A percentile compares a stretch with the other conserved stretches of the same genome.
These are phyloP conservation scores for Barnardius zonarius DNA, from an alignment of 2,113 vertebrate species.

Conservation along the genomic window DNA sequence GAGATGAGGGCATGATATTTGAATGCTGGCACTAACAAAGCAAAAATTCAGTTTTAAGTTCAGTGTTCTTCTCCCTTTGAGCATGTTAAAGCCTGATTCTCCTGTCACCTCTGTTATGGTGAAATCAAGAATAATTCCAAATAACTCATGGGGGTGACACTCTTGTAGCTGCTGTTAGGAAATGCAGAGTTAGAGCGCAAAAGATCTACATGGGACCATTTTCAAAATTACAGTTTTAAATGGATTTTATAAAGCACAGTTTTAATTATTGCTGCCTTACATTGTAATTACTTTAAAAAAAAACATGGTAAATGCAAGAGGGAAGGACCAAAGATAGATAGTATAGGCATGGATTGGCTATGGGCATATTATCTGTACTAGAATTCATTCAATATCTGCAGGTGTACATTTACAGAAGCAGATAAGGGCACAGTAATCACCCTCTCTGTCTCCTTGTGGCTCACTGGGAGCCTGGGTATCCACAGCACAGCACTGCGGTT, in stretches of 20 bases:
- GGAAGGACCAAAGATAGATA: background rate
- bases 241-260: background rate
- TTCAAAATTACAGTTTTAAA: background rate
- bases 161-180: background rate
- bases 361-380: background rate
- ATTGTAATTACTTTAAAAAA: background rate
- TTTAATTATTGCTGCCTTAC: background rate
- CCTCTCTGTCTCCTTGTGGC: background rate
- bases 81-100: background rate
- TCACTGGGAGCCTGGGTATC: background rate
- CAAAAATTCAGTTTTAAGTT: background rate
- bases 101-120: background rate
- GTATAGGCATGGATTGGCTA: background rate
- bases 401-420: background rate
- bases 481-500: rapidly evolving
- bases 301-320: background rate
- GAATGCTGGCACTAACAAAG: background rate
- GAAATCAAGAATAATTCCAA: background rate
- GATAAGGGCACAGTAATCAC: background rate
- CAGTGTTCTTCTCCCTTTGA: background rate
- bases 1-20: background rate
- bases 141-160: background rate
- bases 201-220: background rate
- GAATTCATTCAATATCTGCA: background rate
- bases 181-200: background rate